A percentile compares a stretch with the other conserved stretches of the same genome.
phyloP scores from a whole-genome alignment of 1,140 invertebrate genomes.

The Trichomalopsis sarcophagae region DNA sequence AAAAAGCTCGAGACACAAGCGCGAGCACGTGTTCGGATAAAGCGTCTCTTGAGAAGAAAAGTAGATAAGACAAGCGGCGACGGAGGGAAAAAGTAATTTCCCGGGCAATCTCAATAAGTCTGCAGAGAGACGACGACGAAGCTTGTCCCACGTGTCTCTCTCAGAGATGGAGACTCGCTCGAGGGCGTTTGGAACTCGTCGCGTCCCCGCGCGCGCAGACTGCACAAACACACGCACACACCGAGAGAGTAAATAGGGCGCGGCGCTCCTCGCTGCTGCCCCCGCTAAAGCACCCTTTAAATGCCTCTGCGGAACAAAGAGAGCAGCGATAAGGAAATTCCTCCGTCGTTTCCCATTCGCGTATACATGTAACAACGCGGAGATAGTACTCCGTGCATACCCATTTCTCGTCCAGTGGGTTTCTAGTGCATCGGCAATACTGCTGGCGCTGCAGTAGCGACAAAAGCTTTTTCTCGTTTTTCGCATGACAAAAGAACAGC shows the following conservation, averaged over 20 bases:
- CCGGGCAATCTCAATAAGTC: background rate
- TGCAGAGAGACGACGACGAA: background rate
- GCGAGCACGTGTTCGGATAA: background rate
- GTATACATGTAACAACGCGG: background rate
- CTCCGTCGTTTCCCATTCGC: slow-evolving; percentile 1
- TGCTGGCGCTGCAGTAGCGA: background rate
- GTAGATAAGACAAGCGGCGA: background rate
- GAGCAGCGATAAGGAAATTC: background rate
- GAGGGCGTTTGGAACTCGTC: slow-evolving; percentile 3
- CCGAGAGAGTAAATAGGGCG: background rate
- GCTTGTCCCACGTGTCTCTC: background rate
- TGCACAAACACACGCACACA: too few relatives aligned
- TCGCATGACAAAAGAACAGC: background rate
- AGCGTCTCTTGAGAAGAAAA: background rate
- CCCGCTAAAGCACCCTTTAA: background rate
- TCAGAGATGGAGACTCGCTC: background rate
- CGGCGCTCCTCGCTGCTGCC: background rate
- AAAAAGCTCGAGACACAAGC: background rate
- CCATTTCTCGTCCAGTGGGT: background rate
- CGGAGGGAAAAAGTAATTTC: background rate
- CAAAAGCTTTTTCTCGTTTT: slow-evolving; percentile 1
- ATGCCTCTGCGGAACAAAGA: background rate
- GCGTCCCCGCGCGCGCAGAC: background rate
- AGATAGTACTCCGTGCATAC: too few relatives aligned
- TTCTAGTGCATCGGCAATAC: background rate